phyloP scores from a whole-genome alignment of 2,113 vertebrate genomes.

The Barbus barbus region DNA sequence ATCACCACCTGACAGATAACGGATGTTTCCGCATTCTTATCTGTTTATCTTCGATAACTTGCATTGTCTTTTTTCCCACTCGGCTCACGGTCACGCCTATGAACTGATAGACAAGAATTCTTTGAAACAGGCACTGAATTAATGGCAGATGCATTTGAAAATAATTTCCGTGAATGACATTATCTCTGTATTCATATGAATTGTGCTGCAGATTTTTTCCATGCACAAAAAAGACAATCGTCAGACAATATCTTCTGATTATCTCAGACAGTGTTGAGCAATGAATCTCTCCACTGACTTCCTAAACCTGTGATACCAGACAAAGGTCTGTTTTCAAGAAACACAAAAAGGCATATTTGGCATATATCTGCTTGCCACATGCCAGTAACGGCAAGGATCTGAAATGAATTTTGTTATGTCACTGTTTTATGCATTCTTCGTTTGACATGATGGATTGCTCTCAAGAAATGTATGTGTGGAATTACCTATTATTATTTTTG shows the following conservation, averaged over 20 bases:
- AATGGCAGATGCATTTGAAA: background rate
- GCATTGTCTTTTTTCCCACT: background rate
- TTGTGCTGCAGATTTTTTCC: background rate
- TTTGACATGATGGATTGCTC: too few relatives aligned
- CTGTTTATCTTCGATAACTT: background rate
- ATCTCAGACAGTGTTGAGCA: too few relatives aligned
- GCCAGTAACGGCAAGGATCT: too few relatives aligned
- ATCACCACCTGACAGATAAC: background rate
- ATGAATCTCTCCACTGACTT: too few relatives aligned
- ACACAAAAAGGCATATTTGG: too few relatives aligned
- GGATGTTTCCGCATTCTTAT: background rate
- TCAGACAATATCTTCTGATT: background rate
- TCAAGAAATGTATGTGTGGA: too few relatives aligned
- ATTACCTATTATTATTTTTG: too few relatives aligned
- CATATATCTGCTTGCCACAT: background rate
- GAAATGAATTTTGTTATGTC: too few relatives aligned
- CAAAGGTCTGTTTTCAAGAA: background rate
- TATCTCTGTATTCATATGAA: background rate
- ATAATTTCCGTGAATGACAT: background rate
- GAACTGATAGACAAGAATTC: background rate
- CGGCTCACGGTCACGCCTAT: background rate
- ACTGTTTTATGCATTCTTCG: too few relatives aligned
- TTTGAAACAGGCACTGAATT: background rate
- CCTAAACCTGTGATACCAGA: too few relatives aligned
- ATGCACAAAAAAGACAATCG: background rate